phyloP scores from a whole-genome alignment of 2,113 vertebrate genomes.

The Urocynchramus pylzowi region DNA sequence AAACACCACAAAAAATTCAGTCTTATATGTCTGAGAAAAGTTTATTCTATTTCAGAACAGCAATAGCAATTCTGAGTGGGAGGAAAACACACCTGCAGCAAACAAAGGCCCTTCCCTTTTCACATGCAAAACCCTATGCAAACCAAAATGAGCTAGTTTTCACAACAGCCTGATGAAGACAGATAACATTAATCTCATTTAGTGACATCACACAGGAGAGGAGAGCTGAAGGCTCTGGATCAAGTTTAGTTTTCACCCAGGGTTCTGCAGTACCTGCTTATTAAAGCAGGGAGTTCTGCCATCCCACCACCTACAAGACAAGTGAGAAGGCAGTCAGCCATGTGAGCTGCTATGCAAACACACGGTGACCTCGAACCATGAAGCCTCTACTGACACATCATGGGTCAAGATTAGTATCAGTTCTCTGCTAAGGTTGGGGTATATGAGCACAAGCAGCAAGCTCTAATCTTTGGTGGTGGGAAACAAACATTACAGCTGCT shows the following conservation, averaged over 20 bases:
- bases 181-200: not conserved
- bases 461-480: not conserved
- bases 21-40: not conserved
- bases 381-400: not conserved
- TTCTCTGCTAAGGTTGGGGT: not conserved
- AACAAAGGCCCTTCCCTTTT: not conserved
- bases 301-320: not conserved
- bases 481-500: not conserved
- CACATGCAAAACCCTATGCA: not conserved
- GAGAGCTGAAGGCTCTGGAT: not conserved
- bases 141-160: not conserved
- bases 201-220: not conserved
- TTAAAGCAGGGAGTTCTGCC: not conserved
- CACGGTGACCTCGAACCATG: not conserved
- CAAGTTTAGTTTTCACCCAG: not conserved
- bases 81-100: not conserved
- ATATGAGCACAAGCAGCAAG: not conserved
- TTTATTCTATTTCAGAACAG: not conserved
- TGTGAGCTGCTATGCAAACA: not conserved
- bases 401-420: not conserved
- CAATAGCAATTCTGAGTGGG: not conserved
- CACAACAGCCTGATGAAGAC: not conserved
- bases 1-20: not conserved
- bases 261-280: not conserved
- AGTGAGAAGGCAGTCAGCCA: not conserved